These are phyloP conservation scores for Lucilia cuprina DNA, from an alignment of 1,140 invertebrate genomes.

Conservation along the genomic window DNA sequence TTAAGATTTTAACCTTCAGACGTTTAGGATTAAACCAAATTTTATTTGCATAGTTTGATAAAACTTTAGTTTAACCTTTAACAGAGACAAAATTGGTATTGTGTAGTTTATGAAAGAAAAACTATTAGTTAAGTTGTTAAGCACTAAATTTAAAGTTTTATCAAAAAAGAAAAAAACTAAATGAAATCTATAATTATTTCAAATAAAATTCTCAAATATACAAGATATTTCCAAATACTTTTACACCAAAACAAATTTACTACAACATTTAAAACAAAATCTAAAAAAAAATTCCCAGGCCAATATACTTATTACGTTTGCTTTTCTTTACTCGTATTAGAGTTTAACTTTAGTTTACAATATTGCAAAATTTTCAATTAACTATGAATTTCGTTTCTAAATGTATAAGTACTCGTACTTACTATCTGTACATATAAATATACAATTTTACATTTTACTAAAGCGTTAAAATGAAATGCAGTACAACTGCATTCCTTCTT, in stretches of 20 bases:
- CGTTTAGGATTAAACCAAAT: too few species aligned
- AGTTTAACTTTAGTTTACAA: background rate
- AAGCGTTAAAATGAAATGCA: constrained; percentile 31
- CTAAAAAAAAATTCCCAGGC: background rate
- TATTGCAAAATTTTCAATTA: background rate
- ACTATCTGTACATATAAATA: background rate
- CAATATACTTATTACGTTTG: background rate
- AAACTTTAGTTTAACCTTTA: too few species aligned
- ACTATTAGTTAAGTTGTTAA: too few species aligned
- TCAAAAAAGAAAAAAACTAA: too few species aligned
- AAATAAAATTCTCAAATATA: too few species aligned
- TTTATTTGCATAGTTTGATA: too few species aligned
- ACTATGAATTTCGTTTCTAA: background rate
- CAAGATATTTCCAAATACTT: background rate
- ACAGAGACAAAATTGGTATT: too few species aligned
- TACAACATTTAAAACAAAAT: background rate
- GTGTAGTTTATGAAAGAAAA: too few species aligned
- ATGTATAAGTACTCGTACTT: too few species aligned
- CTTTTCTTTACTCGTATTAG: background rate
- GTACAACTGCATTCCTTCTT: constrained; percentile 26
- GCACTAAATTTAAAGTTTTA: too few species aligned
- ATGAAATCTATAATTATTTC: too few species aligned
- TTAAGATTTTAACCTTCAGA: too few species aligned
- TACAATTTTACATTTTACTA: background rate
- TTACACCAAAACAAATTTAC: background rate